Conservation (phyloP, 2,888 invertebrate genomes). For the Prosopocoilus inquinatus region DNA sequence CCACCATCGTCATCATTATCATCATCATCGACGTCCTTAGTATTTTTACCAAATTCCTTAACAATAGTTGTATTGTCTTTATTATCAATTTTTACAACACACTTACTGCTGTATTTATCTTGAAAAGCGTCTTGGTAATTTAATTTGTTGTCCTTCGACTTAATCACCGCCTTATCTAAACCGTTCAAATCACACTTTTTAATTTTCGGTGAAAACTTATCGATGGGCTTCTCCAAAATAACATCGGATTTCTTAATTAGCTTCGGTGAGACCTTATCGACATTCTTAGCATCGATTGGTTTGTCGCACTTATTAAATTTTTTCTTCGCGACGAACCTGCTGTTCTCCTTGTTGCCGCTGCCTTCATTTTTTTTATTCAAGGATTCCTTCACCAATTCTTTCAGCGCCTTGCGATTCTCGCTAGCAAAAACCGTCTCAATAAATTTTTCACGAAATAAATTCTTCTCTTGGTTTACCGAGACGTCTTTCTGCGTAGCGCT, state of each 20-base stretch:
- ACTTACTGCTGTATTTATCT: conserved; percentile 2
- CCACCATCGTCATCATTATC: not conserved
- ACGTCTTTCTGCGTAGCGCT: too few relatives aligned
- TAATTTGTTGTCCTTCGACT: conserved; percentile 1
- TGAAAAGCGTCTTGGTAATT: conserved; percentile 11
- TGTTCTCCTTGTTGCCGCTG: conserved; percentile 17
- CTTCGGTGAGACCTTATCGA: conserved; percentile 9
- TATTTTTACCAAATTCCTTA: not conserved
- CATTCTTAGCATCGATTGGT: conserved; percentile 2
- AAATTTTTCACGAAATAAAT: conserved; percentile 21
- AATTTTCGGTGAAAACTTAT: not conserved
- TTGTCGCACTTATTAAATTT: conserved; percentile 6
- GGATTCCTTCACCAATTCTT: conserved; percentile 9
- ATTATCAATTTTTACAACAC: not conserved
- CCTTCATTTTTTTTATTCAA: conserved; percentile 10
- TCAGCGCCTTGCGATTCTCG: conserved; percentile 15
- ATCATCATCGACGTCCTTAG: not conserved
- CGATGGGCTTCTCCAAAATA: conserved; percentile 7
- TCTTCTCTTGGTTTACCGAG: conserved; percentile 5
- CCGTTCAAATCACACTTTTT: too few relatives aligned
- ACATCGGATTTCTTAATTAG: conserved; percentile 6
- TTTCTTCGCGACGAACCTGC: conserved; percentile 7
- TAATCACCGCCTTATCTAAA: too few relatives aligned
- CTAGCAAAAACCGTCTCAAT: conserved; percentile 19
- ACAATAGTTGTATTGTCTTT: not conserved